Conservation (phyloP, 2,888 invertebrate genomes). For the Drosophila mimetica region DNA sequence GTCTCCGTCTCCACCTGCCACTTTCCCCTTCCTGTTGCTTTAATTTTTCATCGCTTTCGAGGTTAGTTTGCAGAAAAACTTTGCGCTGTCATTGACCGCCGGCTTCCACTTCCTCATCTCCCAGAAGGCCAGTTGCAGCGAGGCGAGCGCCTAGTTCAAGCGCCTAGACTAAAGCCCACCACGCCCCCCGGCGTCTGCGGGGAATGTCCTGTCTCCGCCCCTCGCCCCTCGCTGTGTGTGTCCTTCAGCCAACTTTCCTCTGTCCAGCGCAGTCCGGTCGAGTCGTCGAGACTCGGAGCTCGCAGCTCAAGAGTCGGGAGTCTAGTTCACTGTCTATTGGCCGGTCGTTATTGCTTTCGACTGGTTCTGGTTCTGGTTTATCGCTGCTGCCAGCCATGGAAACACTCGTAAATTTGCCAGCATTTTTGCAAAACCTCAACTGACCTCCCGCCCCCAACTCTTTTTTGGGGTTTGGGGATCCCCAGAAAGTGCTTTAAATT, state of each 20-base stretch:
- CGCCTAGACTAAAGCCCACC: slow-evolving; percentile 14
- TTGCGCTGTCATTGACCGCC: slow-evolving; percentile 77
- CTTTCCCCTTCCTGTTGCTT: slow-evolving; percentile 58
- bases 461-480: slow-evolving; percentile 13
- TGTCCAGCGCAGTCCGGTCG: slow-evolving; percentile 37
- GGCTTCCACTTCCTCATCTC: slow-evolving; percentile 25
- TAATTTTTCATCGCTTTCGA: slow-evolving; percentile 76
- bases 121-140: slow-evolving; percentile 31
- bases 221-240: slow-evolving; percentile 36
- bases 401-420: slow-evolving; percentile 74
- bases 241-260: slow-evolving; percentile 68
- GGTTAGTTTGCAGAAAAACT: slow-evolving; percentile 75
- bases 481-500: slow-evolving; percentile 69
- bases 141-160: slow-evolving; percentile 17
- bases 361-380: slow-evolving; percentile 69
- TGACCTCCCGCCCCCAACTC: slow-evolving; percentile 13
- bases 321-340: slow-evolving; percentile 67
- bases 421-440: slow-evolving; percentile 38
- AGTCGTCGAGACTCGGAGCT: slow-evolving; percentile 11
- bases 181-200: slow-evolving; percentile 42
- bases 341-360: slow-evolving; percentile 77
- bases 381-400: slow-evolving; percentile 74
- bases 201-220: slow-evolving; percentile 3
- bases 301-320: slow-evolving; percentile 32
- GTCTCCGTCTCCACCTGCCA: slow-evolving; percentile 14